Evolutionary conservation across 2,888 invertebrate species (phyloP), one percentile per base, ranked within the genome.

Genomic region (Spilosoma lubricipeda): DNA sequence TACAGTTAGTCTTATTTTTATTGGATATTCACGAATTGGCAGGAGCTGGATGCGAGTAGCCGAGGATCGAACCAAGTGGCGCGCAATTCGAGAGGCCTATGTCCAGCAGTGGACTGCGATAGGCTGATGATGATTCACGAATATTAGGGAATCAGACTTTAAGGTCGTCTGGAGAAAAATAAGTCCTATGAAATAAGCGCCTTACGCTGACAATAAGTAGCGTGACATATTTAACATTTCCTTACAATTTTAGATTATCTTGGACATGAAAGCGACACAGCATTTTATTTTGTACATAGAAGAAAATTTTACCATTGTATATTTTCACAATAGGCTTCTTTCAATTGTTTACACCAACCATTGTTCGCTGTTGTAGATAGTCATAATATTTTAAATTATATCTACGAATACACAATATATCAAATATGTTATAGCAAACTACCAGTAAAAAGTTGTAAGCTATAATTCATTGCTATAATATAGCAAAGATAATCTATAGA

Each of bases 171-270:
- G 30, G 30, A 30, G 27, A 1, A 67, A 45, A 67, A 67, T 48
- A 48, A 27, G 48, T 27, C 20, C 20, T 48, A 67, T 20, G 65
- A 73, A 68, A 73, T 73, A 70, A 65, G 73, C 69, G 27, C 65
- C 73, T 70, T 73, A 73, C 36, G n/a, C 9, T n/a, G 52, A 68
- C 23, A 67, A 48, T 36, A 45, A 64, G 27, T 3, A 36, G 23
- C 36, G 3, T 7, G 33, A 48, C 48, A 68, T 59, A 59, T 15
- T 59, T 39, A 52, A 70, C 33, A 27, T n/a, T 69, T 70, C 42
- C 65, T 65, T 70, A 65, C 23, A 69, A 42, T 64, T 36, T 27
- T n/a, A 69, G 73, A 48, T 67, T 67, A 67, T 45, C 27, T 67
- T 4, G 30, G 30, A 30, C 7, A 67, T 67, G 30, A 45, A 39